These are phyloP conservation scores for Pseudocheirus occidentalis DNA, from an alignment of 2,797 vertebrate genomes.

Conservation along the genomic window DNA sequence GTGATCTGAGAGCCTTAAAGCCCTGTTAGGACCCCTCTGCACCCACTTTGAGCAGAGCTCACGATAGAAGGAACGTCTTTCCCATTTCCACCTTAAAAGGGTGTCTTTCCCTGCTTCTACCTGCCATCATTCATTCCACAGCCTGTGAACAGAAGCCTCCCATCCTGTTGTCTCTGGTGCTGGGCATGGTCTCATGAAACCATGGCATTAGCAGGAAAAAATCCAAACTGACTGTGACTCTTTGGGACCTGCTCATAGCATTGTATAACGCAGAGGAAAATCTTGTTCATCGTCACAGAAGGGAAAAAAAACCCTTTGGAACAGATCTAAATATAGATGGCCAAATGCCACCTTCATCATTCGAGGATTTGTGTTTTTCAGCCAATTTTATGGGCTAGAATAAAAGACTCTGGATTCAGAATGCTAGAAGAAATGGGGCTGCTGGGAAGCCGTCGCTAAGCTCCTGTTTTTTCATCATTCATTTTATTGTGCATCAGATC, in stretches of 20 bases:
- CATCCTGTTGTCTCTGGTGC: slow-evolving; percentile 44
- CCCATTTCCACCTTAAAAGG: not conserved
- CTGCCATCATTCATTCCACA: slow-evolving; percentile 59
- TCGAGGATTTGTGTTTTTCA: slow-evolving; percentile 71
- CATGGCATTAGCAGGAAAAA: slow-evolving; percentile 73
- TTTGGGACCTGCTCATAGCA: slow-evolving; percentile 59
- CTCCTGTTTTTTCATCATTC: slow-evolving; percentile 58
- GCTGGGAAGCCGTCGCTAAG: slow-evolving; percentile 56
- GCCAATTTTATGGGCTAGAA: slow-evolving; percentile 58
- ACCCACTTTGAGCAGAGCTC: not conserved
- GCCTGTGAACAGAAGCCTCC: slow-evolving; percentile 69
- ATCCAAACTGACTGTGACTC: slow-evolving; percentile 73
- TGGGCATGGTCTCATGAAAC: slow-evolving; percentile 55
- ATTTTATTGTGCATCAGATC: slow-evolving; percentile 62
- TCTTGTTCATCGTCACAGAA: slow-evolving; percentile 60
- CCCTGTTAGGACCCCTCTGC: not conserved
- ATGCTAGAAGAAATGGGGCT: slow-evolving; percentile 71
- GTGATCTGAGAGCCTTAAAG: not conserved
- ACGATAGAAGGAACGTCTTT: not conserved
- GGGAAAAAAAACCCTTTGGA: slow-evolving; percentile 53
- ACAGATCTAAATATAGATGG: slow-evolving; percentile 73
- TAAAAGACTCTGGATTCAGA: slow-evolving; percentile 61
- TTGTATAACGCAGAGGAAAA: slow-evolving; percentile 65
- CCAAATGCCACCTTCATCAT: slow-evolving; percentile 71
- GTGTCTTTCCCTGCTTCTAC: slow-evolving; percentile 43